Conservation (phyloP, 2,797 vertebrate genomes). For the Girardinus metallicus region DNA sequence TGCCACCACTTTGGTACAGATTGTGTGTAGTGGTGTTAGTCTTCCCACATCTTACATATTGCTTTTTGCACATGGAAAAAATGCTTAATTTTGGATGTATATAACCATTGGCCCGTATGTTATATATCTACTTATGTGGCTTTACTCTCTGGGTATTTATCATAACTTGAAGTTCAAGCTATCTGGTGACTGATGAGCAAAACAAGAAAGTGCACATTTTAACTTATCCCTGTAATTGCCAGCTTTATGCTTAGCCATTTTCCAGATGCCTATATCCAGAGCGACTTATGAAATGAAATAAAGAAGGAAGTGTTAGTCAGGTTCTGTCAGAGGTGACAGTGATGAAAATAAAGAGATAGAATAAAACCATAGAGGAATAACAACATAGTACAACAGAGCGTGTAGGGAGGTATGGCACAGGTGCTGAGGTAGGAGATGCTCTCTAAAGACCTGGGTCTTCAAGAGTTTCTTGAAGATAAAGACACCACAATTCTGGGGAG, state of each 20-base stretch:
- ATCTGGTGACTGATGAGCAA: not conserved
- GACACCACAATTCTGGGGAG: not conserved
- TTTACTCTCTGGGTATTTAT: not conserved
- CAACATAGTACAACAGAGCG: not conserved
- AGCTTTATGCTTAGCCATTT: not conserved
- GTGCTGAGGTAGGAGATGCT: not conserved
- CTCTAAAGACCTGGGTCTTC: not conserved
- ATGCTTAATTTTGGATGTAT: not conserved
- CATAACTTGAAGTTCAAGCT: not conserved
- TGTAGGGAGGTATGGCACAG: not conserved
- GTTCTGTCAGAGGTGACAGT: not conserved
- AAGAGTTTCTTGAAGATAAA: not conserved
- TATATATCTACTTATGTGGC: not conserved
- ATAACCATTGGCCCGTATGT: not conserved
- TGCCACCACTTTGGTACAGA: not conserved
- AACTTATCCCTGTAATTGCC: not conserved
- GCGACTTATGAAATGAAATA: not conserved
- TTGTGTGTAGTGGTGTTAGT: not conserved
- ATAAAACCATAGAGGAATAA: not conserved
- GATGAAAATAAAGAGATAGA: not conserved
- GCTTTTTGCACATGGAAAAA: not conserved
- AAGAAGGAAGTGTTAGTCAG: not conserved
- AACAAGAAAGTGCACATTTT: not conserved
- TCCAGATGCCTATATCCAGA: not conserved
- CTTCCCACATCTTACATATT: not conserved